phyloP scores from a whole-genome alignment of 2,113 vertebrate species.

The Myiozetetes cayanensis region DNA sequence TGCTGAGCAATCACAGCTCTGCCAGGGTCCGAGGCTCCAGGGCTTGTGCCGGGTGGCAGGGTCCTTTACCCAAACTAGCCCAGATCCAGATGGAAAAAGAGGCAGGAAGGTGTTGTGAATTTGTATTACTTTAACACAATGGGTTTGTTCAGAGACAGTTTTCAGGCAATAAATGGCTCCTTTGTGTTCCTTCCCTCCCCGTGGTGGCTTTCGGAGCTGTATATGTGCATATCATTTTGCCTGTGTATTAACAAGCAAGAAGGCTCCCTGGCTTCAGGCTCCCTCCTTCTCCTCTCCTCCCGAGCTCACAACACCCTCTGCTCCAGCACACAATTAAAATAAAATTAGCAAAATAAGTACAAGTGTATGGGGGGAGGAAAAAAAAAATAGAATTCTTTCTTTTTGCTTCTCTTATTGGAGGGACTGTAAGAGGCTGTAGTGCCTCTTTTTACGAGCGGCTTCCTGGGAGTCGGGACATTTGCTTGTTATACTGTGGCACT shows the following conservation, averaged over 20 bases:
- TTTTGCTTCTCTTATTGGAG: not conserved
- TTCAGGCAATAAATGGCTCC: constrained; percentile 53
- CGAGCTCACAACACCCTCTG: not conserved
- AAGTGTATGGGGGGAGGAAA: not conserved
- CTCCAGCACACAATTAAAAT: not conserved
- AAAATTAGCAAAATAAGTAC: constrained; percentile 24
- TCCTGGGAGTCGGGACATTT: constrained; percentile 49
- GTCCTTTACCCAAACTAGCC: not conserved
- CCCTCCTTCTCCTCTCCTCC: not conserved
- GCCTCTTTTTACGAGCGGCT: constrained; percentile 42
- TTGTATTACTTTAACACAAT: constrained; percentile 67
- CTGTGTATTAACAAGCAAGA: constrained; percentile 15
- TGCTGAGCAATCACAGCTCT: not conserved
- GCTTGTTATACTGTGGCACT: constrained; percentile 52
- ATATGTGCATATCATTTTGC: constrained; percentile 36
- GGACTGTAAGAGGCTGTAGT: not conserved
- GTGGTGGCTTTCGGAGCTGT: not conserved
- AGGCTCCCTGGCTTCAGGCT: not conserved
- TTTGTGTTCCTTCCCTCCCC: constrained; percentile 46
- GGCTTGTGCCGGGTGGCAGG: accelerated
- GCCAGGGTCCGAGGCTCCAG: accelerated
- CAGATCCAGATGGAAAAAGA: constrained; percentile 39
- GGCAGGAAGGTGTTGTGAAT: constrained; percentile 61
- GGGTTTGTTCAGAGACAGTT: constrained; percentile 69
- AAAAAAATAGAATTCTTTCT: not conserved